Base-by-base conservation (phyloP, 2,888 invertebrate genomes). In the Phrixothrix hirtus region DNA sequence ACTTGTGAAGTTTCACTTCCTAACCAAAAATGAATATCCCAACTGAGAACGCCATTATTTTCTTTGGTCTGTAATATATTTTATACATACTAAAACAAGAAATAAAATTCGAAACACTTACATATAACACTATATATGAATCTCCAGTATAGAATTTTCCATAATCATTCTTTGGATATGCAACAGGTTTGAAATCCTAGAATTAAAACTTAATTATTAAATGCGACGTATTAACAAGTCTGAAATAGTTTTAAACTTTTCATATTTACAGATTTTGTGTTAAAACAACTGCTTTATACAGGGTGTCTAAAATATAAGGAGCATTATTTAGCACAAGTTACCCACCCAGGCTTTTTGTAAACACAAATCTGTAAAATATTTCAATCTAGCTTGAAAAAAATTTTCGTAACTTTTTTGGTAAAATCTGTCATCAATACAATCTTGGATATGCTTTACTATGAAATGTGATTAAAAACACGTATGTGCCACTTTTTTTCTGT, bases 11-110 rank as follows among this genome's bases (percentile, higher is more conserved):
- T 89, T 66, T 89, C 82, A 30, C 83, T 83, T 25, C 93, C 94
- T 30, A 94, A 80, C 93, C 94, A 94, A 76, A 89, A 94, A 75
- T 92, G 90, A 38, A 92, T 84, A 70, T 94, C 88, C 88, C 91
- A 92, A 14, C 81, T 78, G 7, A 86, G 75, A n/a, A 80, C 78
- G 62, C 83, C 84, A 49, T 79, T 79, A 65, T 82, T 83, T 41
- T 85, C 77, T 68, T 83, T 84, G 1, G 90, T 89, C 90, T 91
- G 72, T 30, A 77, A 77, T 58, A 39, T n/a, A n/a, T n/a, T 57
- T 1, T 5, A 12, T 31, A 3, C 4, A 14, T 21, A 12, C 7
- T 12, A 16, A 45, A 12, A 10, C 9, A 10, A 14, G 32, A 16
- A 12, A 15, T 25, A 12, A 10, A 15, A 9, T 36, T 21, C n/a